Evolutionary conservation across 1,140 invertebrate species (phyloP).

Genomic region (Drosophila bocqueti): DNA sequence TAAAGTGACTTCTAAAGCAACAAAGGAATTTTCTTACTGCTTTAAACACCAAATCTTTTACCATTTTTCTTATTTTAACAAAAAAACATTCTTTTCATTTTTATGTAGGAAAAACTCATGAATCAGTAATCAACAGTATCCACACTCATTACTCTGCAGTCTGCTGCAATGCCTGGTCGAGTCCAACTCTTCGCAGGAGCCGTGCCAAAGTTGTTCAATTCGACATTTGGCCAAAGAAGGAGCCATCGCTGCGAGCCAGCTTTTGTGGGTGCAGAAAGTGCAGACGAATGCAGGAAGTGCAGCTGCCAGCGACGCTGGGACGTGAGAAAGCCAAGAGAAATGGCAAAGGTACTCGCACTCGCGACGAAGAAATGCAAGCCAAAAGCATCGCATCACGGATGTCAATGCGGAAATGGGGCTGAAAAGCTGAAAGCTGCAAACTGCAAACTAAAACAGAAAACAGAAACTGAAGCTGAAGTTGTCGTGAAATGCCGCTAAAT

Average conservation of each 20-base stretch:
- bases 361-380: slow-evolving; percentile 46
- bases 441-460: neutral
- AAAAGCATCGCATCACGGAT: slow-evolving; percentile 62
- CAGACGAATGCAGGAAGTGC: slow-evolving; percentile 58
- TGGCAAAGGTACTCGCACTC: slow-evolving; percentile 67
- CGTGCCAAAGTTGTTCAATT: slow-evolving; percentile 54
- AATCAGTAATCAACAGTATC: neutral
- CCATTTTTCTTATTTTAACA: neutral
- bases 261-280: slow-evolving; percentile 58
- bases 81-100: neutral
- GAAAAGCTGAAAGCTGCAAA: slow-evolving; percentile 23
- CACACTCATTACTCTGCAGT: neutral
- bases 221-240: slow-evolving; percentile 65
- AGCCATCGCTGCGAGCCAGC: slow-evolving; percentile 31
- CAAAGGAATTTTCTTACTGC: too few relatives aligned
- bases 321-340: slow-evolving; percentile 76
- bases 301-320: slow-evolving; percentile 31
- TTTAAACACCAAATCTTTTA: too few relatives aligned
- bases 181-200: slow-evolving; percentile 12
- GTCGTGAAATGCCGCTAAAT: slow-evolving; percentile 76
- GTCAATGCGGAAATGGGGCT: slow-evolving; percentile 72
- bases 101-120: neutral
- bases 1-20: too few relatives aligned
- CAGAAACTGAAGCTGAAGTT: slow-evolving; percentile 49
- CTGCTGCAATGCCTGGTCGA: neutral